Evolutionary conservation across 2,888 invertebrate species (phyloP).

Genomic region (Lysandra coridon): DNA sequence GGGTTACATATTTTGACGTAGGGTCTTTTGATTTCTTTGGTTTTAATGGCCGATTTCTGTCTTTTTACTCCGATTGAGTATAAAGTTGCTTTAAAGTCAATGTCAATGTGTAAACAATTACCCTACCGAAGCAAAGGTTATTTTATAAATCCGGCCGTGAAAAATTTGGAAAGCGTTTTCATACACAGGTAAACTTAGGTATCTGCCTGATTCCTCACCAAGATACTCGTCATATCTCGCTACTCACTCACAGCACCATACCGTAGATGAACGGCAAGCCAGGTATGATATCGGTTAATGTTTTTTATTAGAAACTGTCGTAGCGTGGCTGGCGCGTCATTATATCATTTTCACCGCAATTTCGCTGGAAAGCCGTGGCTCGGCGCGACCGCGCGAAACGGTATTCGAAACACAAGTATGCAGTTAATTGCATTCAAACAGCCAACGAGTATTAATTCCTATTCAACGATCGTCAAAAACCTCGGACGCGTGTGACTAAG

Average conservation of each 20-base stretch:
- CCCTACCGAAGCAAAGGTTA: background rate
- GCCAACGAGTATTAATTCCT: slow-evolving; percentile 58
- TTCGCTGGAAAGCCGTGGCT: slow-evolving; percentile 66
- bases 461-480: slow-evolving; percentile 55
- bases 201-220: background rate
- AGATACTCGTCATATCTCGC: background rate
- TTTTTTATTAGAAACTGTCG: slow-evolving; percentile 35
- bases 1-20: background rate
- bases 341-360: slow-evolving; percentile 70
- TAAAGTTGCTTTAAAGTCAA: background rate
- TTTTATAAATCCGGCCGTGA: background rate
- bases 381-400: slow-evolving; percentile 67
- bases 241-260: background rate
- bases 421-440: slow-evolving; percentile 66
- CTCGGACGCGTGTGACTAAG: slow-evolving; percentile 1
- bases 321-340: slow-evolving; percentile 57
- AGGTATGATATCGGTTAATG: slow-evolving; percentile 14
- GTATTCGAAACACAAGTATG: slow-evolving; percentile 62
- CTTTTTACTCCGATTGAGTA: background rate
- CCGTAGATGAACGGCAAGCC: no score
- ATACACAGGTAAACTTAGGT: background rate
- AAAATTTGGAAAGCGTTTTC: background rate
- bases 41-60: background rate
- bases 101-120: background rate
- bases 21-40: background rate